phyloP scores from a whole-genome alignment of 2,888 invertebrate genomes.

The Philopedon plagiatum region DNA sequence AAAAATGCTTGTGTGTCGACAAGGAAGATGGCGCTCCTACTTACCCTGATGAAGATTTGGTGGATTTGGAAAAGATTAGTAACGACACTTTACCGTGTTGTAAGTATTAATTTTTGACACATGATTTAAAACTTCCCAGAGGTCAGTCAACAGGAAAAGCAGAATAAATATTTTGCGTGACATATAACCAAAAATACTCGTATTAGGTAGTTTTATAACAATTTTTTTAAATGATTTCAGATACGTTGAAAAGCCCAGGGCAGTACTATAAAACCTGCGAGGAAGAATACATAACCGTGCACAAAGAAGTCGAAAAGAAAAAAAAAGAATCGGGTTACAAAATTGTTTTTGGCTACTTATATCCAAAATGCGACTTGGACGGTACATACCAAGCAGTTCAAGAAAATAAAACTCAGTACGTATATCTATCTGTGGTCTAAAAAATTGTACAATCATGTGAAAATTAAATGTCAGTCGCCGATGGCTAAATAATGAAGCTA shows the following conservation, averaged over 20 bases:
- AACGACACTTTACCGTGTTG: slow-evolving; percentile 59
- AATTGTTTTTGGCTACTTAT: slow-evolving; percentile 60
- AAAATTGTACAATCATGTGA: too few relatives aligned
- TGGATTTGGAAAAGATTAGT: slow-evolving; percentile 62
- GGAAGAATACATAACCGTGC: slow-evolving; percentile 59
- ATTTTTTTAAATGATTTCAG: slow-evolving; percentile 44
- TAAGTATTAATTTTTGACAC: slow-evolving; percentile 32
- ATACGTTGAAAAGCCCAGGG: slow-evolving; percentile 44
- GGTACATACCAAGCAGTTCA: slow-evolving; percentile 70
- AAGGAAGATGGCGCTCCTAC: slow-evolving; percentile 70
- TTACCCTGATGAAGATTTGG: slow-evolving; percentile 57
- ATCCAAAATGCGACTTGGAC: slow-evolving; percentile 71
- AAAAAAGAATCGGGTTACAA: slow-evolving; percentile 60
- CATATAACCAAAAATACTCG: too few relatives aligned
- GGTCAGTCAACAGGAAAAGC: too few relatives aligned
- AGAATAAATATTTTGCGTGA: too few relatives aligned
- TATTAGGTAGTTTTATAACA: too few relatives aligned
- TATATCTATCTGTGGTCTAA: slow-evolving; percentile 19
- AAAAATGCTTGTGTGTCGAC: slow-evolving; percentile 76
- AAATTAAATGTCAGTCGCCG: too few relatives aligned
- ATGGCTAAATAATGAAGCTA: too few relatives aligned
- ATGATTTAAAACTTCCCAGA: not conserved
- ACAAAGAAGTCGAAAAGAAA: slow-evolving; percentile 61
- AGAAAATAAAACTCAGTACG: slow-evolving; percentile 64
- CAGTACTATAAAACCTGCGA: slow-evolving; percentile 69